Evolutionary conservation across 2,113 vertebrate species (phyloP).

Genomic region (Daboia siamensis): DNA sequence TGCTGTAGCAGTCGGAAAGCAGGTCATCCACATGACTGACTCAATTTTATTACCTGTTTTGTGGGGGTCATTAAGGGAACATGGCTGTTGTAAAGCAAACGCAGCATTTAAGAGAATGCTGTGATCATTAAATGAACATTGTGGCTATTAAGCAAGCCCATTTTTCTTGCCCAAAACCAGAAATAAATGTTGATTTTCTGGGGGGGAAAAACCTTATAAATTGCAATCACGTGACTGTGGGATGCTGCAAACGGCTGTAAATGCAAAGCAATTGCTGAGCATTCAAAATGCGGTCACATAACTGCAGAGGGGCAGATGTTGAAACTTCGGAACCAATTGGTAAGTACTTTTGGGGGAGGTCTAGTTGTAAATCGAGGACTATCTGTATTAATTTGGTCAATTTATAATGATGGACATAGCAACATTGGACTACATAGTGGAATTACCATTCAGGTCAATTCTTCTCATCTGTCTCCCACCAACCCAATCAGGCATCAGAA

Average conservation of each 20-base stretch:
- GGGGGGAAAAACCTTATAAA: not conserved
- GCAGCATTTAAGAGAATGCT: not conserved
- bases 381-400: not conserved
- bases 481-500: not conserved
- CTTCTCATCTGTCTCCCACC: not conserved
- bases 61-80: not conserved
- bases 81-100: not conserved
- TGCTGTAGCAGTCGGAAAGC: not conserved
- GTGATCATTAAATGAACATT: not conserved
- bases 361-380: not conserved
- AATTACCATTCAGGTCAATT: not conserved
- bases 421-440: not conserved
- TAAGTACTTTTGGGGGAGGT: not conserved
- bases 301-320: not conserved
- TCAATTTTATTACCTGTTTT: not conserved
- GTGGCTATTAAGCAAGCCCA: not conserved
- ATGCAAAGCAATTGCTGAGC: not conserved
- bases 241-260: not conserved
- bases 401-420: not conserved
- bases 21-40: not conserved
- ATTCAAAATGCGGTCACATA: not conserved
- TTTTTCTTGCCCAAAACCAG: not conserved
- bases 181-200: not conserved
- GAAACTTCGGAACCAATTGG: not conserved
- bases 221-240: not conserved